Conservation (phyloP, 2,888 invertebrate genomes). For the Cataglyphis altisquamis region DNA sequence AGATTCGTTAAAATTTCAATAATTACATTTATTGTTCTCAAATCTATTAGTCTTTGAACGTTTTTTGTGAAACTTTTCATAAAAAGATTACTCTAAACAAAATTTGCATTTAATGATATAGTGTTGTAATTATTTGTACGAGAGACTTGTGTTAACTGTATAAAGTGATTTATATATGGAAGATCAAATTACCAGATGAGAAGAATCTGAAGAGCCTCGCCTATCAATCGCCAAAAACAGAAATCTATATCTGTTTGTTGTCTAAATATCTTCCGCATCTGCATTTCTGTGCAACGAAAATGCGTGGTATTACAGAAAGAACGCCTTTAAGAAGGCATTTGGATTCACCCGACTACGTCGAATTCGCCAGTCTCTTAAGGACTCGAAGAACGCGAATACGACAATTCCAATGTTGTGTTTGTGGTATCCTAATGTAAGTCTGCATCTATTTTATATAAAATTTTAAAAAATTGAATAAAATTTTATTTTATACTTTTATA, state of each 20-base stretch:
- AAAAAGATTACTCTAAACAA: neutral
- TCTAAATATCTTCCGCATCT: neutral
- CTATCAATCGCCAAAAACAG: neutral
- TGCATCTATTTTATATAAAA: neutral
- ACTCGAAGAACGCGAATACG: slow-evolving; percentile 86
- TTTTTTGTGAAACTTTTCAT: neutral
- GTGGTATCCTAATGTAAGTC: slow-evolving; percentile 91
- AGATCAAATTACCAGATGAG: neutral
- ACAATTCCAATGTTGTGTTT: slow-evolving; percentile 91
- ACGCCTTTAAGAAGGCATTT: slow-evolving; percentile 86
- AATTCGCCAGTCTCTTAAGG: slow-evolving; percentile 86
- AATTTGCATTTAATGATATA: neutral
- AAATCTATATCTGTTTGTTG: neutral
- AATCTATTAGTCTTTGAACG: neutral
- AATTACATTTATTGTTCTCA: neutral
- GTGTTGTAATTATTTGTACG: neutral
- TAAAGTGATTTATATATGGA: slow-evolving; percentile 19
- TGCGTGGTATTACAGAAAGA: slow-evolving; percentile 86
- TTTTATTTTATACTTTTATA: neutral
- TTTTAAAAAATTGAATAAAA: neutral
- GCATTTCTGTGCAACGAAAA: neutral
- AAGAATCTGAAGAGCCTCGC: neutral
- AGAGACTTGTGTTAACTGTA: neutral
- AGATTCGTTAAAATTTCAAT: neutral
- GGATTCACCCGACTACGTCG: slow-evolving; percentile 86